Evolutionary conservation across 2,888 invertebrate species (phyloP).

Genomic region (Melieria picta): DNA sequence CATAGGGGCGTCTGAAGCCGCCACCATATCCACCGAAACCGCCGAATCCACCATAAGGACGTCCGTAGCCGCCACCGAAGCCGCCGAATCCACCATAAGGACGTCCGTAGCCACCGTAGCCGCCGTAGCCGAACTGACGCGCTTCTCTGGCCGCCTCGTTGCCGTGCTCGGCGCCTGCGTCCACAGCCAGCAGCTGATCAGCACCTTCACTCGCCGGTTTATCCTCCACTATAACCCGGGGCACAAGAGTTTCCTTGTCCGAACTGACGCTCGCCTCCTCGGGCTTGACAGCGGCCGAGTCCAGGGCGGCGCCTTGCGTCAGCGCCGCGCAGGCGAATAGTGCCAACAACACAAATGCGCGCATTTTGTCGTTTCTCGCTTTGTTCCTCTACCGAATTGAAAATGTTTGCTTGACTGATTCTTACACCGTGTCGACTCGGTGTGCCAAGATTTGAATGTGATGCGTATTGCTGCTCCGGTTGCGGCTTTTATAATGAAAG

Average conservation of each 20-base stretch:
- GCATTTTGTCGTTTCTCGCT: conserved; percentile 7
- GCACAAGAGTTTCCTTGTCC: background rate
- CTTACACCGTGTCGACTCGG: conserved; percentile 23
- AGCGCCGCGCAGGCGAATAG: background rate
- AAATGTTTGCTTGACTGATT: conserved; percentile 13
- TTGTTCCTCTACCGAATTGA: background rate
- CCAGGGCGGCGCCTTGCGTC: background rate
- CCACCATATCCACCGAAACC: conserved; percentile 37
- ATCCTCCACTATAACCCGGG: background rate
- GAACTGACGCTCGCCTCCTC: background rate
- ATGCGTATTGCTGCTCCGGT: conserved; percentile 39
- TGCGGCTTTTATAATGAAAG: conserved; percentile 30
- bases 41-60: conserved; percentile 20
- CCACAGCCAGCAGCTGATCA: conserved; percentile 25
- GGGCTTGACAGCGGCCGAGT: conserved; percentile 12
- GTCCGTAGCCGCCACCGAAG: conserved; percentile 12
- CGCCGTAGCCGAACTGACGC: conserved; percentile 31
- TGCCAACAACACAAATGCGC: conserved; percentile 8
- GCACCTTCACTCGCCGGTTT: background rate
- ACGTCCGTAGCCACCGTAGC: conserved; percentile 13
- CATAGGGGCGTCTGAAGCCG: conserved; percentile 28
- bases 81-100: conserved; percentile 10
- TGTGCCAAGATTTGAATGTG: conserved; percentile 8
- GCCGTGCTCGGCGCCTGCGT: conserved; percentile 20
- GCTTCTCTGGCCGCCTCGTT: conserved; percentile 13